These are phyloP conservation scores for Passerculus sandwichensis DNA, from an alignment of 2,797 vertebrate species.

Conservation along the genomic window DNA sequence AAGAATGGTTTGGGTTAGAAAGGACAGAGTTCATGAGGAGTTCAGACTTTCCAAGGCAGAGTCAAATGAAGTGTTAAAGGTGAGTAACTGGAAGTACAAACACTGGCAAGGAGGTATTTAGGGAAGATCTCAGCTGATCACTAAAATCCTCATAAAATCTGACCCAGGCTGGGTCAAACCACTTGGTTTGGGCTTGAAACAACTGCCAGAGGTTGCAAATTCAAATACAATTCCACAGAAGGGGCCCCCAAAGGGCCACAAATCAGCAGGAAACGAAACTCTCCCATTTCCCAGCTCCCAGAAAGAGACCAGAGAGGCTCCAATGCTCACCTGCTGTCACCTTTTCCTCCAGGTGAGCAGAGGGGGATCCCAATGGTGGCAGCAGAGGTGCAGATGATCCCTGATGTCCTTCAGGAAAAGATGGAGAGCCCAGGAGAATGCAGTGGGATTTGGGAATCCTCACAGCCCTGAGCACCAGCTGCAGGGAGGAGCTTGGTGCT, in stretches of 20 bases:
- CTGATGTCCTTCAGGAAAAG: background rate
- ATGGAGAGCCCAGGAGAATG: background rate
- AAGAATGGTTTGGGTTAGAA: background rate
- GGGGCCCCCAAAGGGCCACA: background rate
- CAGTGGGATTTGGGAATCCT: background rate
- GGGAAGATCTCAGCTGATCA: background rate
- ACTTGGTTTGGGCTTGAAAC: background rate
- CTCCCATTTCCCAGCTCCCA: background rate
- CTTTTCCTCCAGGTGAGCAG: background rate
- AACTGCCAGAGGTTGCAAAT: background rate
- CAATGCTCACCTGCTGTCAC: fast-evolving
- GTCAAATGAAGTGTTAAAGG: background rate
- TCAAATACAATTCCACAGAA: background rate
- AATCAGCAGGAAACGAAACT: background rate
- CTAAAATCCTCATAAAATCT: background rate
- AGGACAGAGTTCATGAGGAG: background rate
- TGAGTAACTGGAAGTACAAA: background rate
- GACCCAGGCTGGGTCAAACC: background rate
- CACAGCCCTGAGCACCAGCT: background rate
- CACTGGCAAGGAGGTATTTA: background rate
- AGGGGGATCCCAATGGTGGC: background rate
- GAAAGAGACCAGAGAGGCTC: background rate
- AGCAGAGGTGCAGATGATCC: background rate
- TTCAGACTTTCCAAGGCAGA: background rate
- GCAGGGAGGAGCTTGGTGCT: background rate